Base-by-base conservation (phyloP, 2,888 invertebrate genomes). In the Polydesmus complanatus region DNA sequence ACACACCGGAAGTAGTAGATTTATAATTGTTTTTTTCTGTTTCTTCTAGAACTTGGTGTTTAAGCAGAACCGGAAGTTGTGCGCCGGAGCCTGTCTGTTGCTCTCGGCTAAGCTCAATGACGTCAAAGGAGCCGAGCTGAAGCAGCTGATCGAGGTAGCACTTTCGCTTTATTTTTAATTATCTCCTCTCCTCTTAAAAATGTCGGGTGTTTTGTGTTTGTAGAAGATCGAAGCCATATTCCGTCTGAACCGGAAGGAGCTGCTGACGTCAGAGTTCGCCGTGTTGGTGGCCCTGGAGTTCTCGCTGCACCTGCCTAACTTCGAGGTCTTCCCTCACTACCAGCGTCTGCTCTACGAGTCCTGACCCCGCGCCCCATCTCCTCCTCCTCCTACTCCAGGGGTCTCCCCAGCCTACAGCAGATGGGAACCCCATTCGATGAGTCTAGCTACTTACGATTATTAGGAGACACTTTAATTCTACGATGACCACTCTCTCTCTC, bases 101-200 rank as follows among this genome's bases (percentile, higher is more conserved):
- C 78, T 98, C 18, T 90, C 96, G 48, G 93, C 96, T 49, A 98
- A 98, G 77, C 80, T 98, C 69, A 97, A 96, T 73, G 97, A 98
- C 72, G 87, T 94, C 53, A 96, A 94, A 76, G 95, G 95, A 54
- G 86, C 88, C 66, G 79, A 83, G 61, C 78, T 97, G 64, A 88
- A 88, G 72, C 81, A 84, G 56, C 79, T 96, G 50, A 86, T 97
- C 64, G 94, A 96, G 81, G 91, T 91, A 77, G 70, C 64, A 62
- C 14, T 22, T 54, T 22, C 1, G 11, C 58, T 48, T 14, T 1
- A 14, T 47, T 52, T 21, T 37, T 47, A 1, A 11, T 18, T 23
- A 27, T 26, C 2, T 18, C 11, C 8, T 1, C n/a, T 27, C 23
- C n/a, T n/a, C 26, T 54, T 37, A 26, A 18, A 1, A 3, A n/a